Percentiles rank a stretch among this genome's conserved stretches.
These are phyloP conservation scores for Caenorhabditis sulstoni DNA, from an alignment of 2,888 invertebrate genomes.

Conservation along the genomic window DNA sequence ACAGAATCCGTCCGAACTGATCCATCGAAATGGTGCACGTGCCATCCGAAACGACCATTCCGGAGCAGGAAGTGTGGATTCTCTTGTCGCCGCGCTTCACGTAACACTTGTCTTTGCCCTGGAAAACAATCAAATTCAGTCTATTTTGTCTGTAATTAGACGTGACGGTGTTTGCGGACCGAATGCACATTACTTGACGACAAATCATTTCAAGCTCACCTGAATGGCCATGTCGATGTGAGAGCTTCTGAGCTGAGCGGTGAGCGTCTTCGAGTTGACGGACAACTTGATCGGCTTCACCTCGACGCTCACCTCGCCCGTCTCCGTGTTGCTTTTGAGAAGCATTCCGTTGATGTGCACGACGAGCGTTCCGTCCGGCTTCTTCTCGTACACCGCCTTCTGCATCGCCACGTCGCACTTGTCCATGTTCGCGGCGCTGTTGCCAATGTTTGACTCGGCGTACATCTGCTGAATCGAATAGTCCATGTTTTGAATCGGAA, in stretches of 20 bases:
- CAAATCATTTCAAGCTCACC: constrained; percentile 61
- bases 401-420: constrained; percentile 80
- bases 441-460: constrained; percentile 67
- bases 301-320: constrained; percentile 81
- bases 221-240: constrained; percentile 81
- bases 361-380: constrained; percentile 78
- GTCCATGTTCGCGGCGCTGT: constrained; percentile 61
- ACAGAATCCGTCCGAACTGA: constrained; percentile 74
- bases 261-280: constrained; percentile 80
- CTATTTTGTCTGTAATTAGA: not conserved
- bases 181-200: too few species aligned
- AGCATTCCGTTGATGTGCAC: constrained; percentile 81
- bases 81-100: constrained; percentile 77
- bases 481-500: constrained; percentile 79
- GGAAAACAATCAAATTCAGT: constrained; percentile 41
- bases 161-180: too few species aligned
- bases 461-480: constrained; percentile 80
- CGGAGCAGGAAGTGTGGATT: constrained; percentile 77
- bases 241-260: constrained; percentile 80
- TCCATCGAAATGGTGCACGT: constrained; percentile 77
- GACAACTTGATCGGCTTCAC: constrained; percentile 81
- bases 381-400: constrained; percentile 80
- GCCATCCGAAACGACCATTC: constrained; percentile 79
- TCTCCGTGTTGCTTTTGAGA: constrained; percentile 74
- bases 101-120: constrained; percentile 76